Evolutionary conservation across 2,797 vertebrate genomes (phyloP).

Genomic region (Phataginus tetradactyla): DNA sequence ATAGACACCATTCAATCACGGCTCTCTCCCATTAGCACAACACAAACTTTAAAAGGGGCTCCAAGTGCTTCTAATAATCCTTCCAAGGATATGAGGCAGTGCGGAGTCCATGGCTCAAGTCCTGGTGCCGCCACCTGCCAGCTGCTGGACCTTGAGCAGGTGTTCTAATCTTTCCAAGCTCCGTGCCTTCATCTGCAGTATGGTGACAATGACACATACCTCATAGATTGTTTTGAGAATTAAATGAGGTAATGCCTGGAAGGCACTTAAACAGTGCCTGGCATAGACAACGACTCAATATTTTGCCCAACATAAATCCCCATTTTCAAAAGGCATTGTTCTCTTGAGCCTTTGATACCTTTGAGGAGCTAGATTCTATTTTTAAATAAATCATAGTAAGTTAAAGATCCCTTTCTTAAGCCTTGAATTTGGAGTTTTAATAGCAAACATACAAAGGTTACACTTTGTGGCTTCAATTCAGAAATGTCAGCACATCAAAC

Average conservation of each 20-base stretch:
- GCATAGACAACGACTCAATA: background rate
- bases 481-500: constrained; percentile 76
- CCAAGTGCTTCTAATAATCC: background rate
- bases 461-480: constrained; percentile 63
- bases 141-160: background rate
- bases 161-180: background rate
- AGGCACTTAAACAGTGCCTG: background rate
- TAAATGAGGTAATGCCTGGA: background rate
- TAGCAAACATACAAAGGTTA: constrained; percentile 73
- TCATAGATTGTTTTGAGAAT: background rate
- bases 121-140: background rate
- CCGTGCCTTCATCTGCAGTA: background rate
- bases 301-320: background rate
- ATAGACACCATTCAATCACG: background rate
- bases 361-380: background rate
- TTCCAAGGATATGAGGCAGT: background rate
- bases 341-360: constrained; percentile 25
- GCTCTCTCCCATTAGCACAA: background rate
- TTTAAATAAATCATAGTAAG: constrained; percentile 37
- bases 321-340: constrained; percentile 15
- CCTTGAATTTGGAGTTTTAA: constrained; percentile 52
- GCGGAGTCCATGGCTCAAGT: background rate
- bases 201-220: background rate
- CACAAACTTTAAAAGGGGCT: background rate
- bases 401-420: constrained; percentile 47